A percentile compares a stretch with the other conserved stretches of the same genome.
Conservation (phyloP, 1,140 invertebrate species). For the Zaprionus ornatus region DNA sequence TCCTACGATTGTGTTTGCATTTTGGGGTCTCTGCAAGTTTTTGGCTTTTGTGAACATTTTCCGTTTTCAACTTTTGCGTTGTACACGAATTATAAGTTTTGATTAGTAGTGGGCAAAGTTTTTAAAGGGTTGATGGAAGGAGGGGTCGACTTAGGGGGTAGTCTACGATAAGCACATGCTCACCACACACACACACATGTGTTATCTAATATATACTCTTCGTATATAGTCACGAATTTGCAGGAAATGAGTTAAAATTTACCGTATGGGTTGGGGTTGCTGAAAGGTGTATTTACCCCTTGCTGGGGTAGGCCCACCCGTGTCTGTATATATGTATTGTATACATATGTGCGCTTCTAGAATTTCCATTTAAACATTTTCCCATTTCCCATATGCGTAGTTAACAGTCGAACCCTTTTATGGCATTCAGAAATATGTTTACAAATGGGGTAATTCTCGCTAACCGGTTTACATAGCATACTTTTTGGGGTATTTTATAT, state of each 20-base stretch:
- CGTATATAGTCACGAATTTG: slow-evolving; percentile 13
- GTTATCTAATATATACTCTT: slow-evolving; percentile 16
- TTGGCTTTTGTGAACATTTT: slow-evolving; percentile 77
- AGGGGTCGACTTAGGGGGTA: slow-evolving; percentile 18
- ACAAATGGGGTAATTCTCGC: neutral
- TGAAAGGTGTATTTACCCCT: slow-evolving; percentile 6
- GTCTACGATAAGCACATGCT: slow-evolving; percentile 16
- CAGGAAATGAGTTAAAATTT: slow-evolving; percentile 58
- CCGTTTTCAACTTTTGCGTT: slow-evolving; percentile 79
- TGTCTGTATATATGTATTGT: neutral
- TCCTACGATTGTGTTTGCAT: slow-evolving; percentile 50
- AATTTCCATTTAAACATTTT: slow-evolving; percentile 6
- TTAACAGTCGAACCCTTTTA: neutral
- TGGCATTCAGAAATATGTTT: neutral
- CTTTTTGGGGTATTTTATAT: slow-evolving; percentile 23
- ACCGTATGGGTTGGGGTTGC: neutral
- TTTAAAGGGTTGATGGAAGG: slow-evolving; percentile 37
- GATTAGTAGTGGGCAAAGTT: slow-evolving; percentile 81
- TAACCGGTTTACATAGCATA: slow-evolving; percentile 16
- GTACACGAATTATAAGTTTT: slow-evolving; percentile 83
- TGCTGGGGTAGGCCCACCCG: neutral
- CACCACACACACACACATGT: slow-evolving; percentile 42
- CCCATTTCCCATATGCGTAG: slow-evolving; percentile 17
- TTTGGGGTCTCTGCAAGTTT: slow-evolving; percentile 60
- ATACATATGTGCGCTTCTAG: neutral